Evolutionary conservation across 2,797 vertebrate species (phyloP).

Genomic region (Alosa sapidissima): DNA sequence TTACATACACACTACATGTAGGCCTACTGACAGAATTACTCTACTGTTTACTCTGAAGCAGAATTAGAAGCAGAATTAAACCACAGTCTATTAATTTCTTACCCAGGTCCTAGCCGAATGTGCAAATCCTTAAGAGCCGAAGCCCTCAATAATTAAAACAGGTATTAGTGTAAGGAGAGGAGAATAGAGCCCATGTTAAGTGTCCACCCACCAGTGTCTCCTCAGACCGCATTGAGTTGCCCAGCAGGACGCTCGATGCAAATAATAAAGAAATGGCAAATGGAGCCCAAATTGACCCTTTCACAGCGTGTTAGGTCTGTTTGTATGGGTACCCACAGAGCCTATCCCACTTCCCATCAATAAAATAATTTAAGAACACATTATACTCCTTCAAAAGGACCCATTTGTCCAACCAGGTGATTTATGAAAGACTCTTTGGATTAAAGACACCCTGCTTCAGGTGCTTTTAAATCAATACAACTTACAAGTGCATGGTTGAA

Average conservation of each 20-base stretch:
- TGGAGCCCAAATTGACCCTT: slow-evolving; percentile 98
- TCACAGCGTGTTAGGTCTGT: slow-evolving; percentile 89
- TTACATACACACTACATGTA: no score
- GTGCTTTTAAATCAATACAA: slow-evolving; percentile 88
- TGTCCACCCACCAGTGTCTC: slow-evolving; percentile 80
- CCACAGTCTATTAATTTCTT: not conserved
- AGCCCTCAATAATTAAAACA: slow-evolving; percentile 64
- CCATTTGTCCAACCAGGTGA: slow-evolving; percentile 98
- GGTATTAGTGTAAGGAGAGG: slow-evolving; percentile 77
- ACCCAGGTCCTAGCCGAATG: not conserved
- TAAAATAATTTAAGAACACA: slow-evolving; percentile 98
- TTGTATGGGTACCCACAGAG: slow-evolving; percentile 94
- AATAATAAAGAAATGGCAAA: slow-evolving; percentile 94
- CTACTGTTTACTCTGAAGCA: no score
- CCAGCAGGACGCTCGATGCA: slow-evolving; percentile 84
- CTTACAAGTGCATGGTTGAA: slow-evolving; percentile 74
- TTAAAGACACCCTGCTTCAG: slow-evolving; percentile 81
- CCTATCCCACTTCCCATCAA: slow-evolving; percentile 91
- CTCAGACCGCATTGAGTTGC: slow-evolving; percentile 81
- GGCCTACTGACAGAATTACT: no score
- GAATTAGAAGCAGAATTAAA: no score
- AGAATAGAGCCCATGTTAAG: slow-evolving; percentile 76
- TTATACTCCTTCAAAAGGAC: slow-evolving; percentile 95
- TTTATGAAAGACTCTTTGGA: slow-evolving; percentile 94
- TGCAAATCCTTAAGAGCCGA: not conserved